Evolutionary conservation across 2,888 invertebrate species (phyloP), one percentile per base, ranked within the genome.

Genomic region (Xanthorhoe designata): DNA sequence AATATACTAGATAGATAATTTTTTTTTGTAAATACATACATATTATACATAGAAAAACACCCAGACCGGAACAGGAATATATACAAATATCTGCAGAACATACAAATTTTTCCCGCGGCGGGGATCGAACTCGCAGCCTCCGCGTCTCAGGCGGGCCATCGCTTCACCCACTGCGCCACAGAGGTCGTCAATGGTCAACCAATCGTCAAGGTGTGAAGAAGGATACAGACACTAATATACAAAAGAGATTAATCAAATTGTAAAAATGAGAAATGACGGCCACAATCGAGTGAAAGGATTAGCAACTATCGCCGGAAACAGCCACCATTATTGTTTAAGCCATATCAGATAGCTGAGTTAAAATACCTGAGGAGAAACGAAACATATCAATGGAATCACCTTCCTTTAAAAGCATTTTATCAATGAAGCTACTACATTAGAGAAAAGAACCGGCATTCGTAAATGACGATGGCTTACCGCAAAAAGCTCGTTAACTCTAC

Each of bases 401-500:
- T 56, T 62, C 42, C 15, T 62, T 62, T 19, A n/a, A 51, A 42
- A 29, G 18, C 38, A 42, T 42, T 42, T 42, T 10, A 55, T 29
- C 49, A 24, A 47, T 61, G 6, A 18, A 61, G 55, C 49, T 50
- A 50, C 7, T 5, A 9, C 24, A 24, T 24, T 24, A 18, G 29
- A 51, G 51, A 56, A 50, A 56, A 29, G 55, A 35, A 19, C 24
- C 35, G 15, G 49, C 18, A 50, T 42, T 50, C 6, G 49, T 38
- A 24, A 32, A n/a, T 24, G 17, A n/a, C n/a, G n/a, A 13, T 3
- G 47, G 32, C 6, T 1, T 10, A 47, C 15, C 35, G 1, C 24
- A 45, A 29, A 62, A 13, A 62, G 56, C 62, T 62, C 18, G 56
- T 51, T 17, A 42, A 50, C 51, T 59, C 2, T 24, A 24, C 24